These are phyloP conservation scores for Piprites chloris DNA, from an alignment of 2,113 vertebrate genomes.

Conservation along the genomic window DNA sequence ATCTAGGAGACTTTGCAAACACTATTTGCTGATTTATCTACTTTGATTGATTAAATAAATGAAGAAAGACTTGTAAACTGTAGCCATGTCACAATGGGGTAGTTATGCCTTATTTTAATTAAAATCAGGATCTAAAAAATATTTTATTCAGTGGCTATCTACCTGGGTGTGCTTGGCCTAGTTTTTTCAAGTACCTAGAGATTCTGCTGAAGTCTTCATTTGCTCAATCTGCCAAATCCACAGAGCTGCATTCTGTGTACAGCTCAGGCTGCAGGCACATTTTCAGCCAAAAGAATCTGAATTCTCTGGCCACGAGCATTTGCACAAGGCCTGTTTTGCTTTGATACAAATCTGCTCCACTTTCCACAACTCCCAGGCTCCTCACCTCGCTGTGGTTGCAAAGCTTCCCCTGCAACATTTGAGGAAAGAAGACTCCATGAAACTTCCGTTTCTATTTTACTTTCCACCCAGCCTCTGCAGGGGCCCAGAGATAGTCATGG, in stretches of 20 bases:
- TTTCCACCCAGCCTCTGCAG: background rate
- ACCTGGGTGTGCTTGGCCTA: slow-evolving; percentile 37
- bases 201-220: slow-evolving; percentile 15
- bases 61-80: slow-evolving; percentile 16
- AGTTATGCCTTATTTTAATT: slow-evolving; percentile 63
- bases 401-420: background rate
- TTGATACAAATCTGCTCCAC: background rate
- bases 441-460: background rate
- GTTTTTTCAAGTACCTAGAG: slow-evolving; percentile 17
- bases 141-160: slow-evolving; percentile 25
- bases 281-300: background rate
- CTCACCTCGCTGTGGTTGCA: background rate
- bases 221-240: background rate
- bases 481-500: rapidly evolving
- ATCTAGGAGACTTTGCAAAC: slow-evolving; percentile 7
- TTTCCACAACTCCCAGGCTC: background rate
- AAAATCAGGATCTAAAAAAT: slow-evolving; percentile 40
- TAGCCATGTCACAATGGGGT: slow-evolving; percentile 33
- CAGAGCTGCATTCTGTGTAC: background rate
- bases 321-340: background rate
- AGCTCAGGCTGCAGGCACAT: background rate
- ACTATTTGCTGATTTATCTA: slow-evolving; percentile 22
- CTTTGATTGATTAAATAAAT: slow-evolving; percentile 41
- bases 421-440: background rate
- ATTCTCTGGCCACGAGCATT: background rate